Conservation (phyloP, 2,797 vertebrate genomes). For the Atherinosoma microstoma region DNA sequence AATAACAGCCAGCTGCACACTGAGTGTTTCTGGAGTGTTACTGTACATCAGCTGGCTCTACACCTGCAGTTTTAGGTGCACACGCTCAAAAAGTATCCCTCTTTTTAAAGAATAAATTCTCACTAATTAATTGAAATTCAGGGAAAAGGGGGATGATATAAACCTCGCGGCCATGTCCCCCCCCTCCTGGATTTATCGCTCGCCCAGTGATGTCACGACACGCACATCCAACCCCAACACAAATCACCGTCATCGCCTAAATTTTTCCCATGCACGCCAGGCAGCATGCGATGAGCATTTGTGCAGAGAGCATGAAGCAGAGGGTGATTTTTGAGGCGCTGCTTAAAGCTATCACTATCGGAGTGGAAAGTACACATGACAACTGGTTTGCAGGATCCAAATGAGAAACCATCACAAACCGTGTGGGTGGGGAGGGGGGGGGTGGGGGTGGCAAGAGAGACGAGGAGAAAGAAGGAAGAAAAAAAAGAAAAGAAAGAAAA, state of each 20-base stretch:
- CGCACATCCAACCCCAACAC: slow-evolving; percentile 18
- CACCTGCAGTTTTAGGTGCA: slow-evolving; percentile 14
- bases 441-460: background rate
- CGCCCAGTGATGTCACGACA: slow-evolving; percentile 29
- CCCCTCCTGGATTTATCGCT: slow-evolving; percentile 11
- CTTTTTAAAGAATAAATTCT: background rate
- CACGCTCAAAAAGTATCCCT: background rate
- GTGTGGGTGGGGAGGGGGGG: slow-evolving; percentile 1
- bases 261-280: slow-evolving; percentile 40
- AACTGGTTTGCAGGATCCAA: slow-evolving; percentile 77
- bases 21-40: slow-evolving; percentile 1
- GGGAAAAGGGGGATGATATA: background rate
- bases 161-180: slow-evolving; percentile 18
- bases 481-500: background rate
- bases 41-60: slow-evolving; percentile 8
- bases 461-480: too few species aligned
- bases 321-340: slow-evolving; percentile 66
- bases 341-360: slow-evolving; percentile 74
- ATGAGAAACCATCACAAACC: slow-evolving; percentile 73
- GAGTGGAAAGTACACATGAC: slow-evolving; percentile 79
- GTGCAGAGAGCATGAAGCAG: slow-evolving; percentile 68
- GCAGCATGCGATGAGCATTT: slow-evolving; percentile 49
- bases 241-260: slow-evolving; percentile 15
- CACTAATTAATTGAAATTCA: background rate
- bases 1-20: slow-evolving; percentile 47